Percentiles rank a stretch among this genome's conserved stretches.
Evolutionary conservation across 2,888 invertebrate species (phyloP).

Genomic region (Himalopsyche tibetana): DNA sequence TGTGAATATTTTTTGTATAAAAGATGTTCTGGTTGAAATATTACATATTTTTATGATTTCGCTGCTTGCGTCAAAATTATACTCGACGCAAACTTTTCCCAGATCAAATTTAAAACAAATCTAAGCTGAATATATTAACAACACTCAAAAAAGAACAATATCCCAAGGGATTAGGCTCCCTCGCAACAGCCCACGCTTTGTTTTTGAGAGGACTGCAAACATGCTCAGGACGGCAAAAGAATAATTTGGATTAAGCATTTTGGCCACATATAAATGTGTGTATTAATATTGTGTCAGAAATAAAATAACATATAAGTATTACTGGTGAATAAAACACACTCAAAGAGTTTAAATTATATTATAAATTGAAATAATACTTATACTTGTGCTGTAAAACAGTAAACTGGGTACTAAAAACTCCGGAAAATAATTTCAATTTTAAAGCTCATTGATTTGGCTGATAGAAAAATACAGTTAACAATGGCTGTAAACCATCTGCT

Average conservation of each 20-base stretch:
- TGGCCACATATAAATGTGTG: neutral
- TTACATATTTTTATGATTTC: neutral
- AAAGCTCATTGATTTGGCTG: no score
- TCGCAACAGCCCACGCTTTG: neutral
- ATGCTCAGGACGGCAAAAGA: neutral
- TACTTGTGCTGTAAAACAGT: no score
- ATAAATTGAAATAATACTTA: no score
- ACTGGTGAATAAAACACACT: no score
- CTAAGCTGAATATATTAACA: conserved; percentile 30
- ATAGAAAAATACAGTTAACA: no score
- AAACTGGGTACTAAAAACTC: no score
- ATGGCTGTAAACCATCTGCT: no score
- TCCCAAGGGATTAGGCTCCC: neutral
- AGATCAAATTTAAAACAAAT: conserved; percentile 34
- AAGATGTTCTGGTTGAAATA: no score
- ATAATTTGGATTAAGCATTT: neutral
- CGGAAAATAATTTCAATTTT: no score
- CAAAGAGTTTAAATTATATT: neutral
- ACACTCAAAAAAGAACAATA: conserved; percentile 34
- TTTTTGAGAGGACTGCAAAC: neutral
- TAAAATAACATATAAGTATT: no score
- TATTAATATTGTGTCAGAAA: neutral
- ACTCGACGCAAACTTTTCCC: neutral
- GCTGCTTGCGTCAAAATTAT: neutral
- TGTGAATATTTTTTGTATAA: no score